Evolutionary conservation across 2,888 invertebrate species (phyloP), one percentile per base, ranked within the genome.

Genomic region (Leptura quadrifasciata): DNA sequence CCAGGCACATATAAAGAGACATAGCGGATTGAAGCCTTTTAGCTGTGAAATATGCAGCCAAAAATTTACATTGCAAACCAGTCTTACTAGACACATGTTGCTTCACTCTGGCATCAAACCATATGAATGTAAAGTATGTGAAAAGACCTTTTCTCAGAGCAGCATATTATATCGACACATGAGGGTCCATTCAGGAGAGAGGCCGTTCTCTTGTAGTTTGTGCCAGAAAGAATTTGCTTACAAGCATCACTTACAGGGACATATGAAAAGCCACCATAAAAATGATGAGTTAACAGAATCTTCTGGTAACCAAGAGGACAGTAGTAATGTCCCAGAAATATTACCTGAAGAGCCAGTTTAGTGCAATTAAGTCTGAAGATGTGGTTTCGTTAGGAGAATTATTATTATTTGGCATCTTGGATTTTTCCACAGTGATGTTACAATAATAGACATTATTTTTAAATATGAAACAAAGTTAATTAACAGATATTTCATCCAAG

Each of bases 21-120:
- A 79, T 31, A 78, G 78, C 1, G 78, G 79, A 15, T 76, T 78
- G 65, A 78, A 72, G 52, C 78, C 79, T 2, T 78, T 76, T 72
- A 55, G 76, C 21, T 79, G 79, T 67, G 76, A 79, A 64, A 73
- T 76, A 24, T 79, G 79, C 35, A 76, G 76, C 17, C 69, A 65
- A 12, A 54, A 69, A 20, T 79, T 74, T 57, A 73, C 73, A 6
- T 70, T 69, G n/a, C 17, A 21, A 47, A 63, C 75, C 9, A 77
- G 74, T 5, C 64, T 80, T 20, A 74, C 69, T 17, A 75, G 76
- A 20, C 79, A 79, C 52, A 65, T 74, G 67, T 71, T 76, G 68
- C 76, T 78, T 39, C 77, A 79, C 47, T 75, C 75, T 6, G 76
- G 75, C 24, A 74, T 75, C 21, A 77, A 72, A 60, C 76, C 72